Evolutionary conservation across 1,140 invertebrate genomes (phyloP).

Genomic region (Potamilus streckersoni): DNA sequence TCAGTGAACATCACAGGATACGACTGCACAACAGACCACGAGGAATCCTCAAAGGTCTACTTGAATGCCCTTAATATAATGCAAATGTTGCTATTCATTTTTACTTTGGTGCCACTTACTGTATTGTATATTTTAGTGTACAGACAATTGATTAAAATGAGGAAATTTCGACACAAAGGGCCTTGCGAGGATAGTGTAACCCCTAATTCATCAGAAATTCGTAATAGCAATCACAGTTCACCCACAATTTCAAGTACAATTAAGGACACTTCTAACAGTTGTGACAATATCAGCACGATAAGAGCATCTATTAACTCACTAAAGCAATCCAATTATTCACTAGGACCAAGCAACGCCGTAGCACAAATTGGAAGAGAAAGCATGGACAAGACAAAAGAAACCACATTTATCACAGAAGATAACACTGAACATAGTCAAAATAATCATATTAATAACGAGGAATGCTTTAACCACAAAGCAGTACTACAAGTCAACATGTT

Average conservation of each 20-base stretch:
- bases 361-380: neutral
- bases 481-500: no score
- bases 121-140: constrained; percentile 9
- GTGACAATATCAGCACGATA: neutral
- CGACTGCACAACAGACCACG: no score
- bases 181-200: neutral
- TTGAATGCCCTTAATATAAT: no score
- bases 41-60: no score
- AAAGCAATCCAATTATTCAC: no score
- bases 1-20: neutral
- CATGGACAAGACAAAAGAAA: constrained; percentile 13
- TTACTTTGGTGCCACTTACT: neutral
- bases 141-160: constrained; percentile 18
- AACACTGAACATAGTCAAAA: no score
- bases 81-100: no score
- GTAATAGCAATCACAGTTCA: no score
- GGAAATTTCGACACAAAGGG: neutral
- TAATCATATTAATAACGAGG: no score
- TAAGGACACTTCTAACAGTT: neutral
- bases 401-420: neutral
- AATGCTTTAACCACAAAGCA: no score
- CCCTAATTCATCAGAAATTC: neutral
- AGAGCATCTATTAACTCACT: neutral
- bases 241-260: neutral
- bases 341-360: no score